Evolutionary conservation across 1,140 invertebrate species (phyloP).

Genomic region (Zaprionus inermis): DNA sequence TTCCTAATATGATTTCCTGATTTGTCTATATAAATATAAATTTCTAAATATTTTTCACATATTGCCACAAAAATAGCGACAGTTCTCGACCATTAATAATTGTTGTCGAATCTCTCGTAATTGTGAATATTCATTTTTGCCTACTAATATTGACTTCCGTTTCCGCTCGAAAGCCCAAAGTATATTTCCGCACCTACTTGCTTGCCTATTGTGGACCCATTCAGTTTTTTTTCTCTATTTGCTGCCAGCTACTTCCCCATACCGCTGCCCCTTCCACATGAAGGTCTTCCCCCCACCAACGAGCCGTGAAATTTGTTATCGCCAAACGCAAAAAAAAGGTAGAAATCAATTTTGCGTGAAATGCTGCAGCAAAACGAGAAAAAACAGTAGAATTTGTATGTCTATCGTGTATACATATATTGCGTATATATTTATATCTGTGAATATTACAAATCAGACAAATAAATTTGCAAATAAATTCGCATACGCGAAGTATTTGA

Average conservation of each 20-base stretch:
- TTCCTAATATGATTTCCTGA: constrained; percentile 71
- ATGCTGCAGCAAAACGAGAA: constrained; percentile 42
- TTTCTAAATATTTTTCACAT: constrained; percentile 34
- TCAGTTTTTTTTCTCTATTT: constrained; percentile 45
- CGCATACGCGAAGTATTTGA: constrained; percentile 65
- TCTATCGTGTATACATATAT: background rate
- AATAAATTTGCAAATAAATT: constrained; percentile 78
- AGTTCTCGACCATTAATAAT: constrained; percentile 73
- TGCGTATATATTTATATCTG: too few species aligned
- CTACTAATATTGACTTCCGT: constrained; percentile 79
- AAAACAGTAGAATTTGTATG: constrained; percentile 11
- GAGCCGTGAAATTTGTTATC: constrained; percentile 66
- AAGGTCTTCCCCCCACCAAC: constrained; percentile 7
- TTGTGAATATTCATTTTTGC: constrained; percentile 65
- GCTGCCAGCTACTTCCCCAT: constrained; percentile 25
- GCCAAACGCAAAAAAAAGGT: constrained; percentile 29
- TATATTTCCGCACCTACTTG: constrained; percentile 55
- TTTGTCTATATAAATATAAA: constrained; percentile 57
- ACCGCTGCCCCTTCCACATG: background rate
- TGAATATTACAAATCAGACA: constrained; percentile 72
- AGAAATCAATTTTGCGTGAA: constrained; percentile 64
- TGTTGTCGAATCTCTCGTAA: constrained; percentile 55
- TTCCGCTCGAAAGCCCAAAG: constrained; percentile 66
- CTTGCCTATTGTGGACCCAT: background rate
- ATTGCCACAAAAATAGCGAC: constrained; percentile 40